Percentiles rank a stretch among this genome's conserved stretches.
Conservation (phyloP, 1,140 invertebrate species). For the Homalodisca vitripennis region DNA sequence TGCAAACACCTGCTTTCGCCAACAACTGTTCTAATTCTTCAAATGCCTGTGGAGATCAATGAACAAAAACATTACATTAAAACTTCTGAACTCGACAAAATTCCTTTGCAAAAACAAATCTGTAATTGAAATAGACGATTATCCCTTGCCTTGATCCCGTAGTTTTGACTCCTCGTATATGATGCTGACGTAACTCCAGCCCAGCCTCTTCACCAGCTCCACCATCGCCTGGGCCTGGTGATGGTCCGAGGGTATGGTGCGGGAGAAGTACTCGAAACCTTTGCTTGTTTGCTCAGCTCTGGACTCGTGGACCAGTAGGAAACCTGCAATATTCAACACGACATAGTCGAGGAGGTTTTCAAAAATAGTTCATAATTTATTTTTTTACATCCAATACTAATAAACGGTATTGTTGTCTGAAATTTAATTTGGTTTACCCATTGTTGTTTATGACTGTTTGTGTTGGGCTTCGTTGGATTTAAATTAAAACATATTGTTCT, state of each 20-base stretch:
- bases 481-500: too few species aligned
- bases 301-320: constrained; percentile 95
- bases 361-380: too few species aligned
- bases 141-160: constrained; percentile 83
- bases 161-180: constrained; percentile 96
- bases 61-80: neutral
- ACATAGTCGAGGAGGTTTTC: too few species aligned
- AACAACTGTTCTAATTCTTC: neutral
- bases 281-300: constrained; percentile 91
- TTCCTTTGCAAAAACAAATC: neutral
- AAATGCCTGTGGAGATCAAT: neutral
- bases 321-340: too few species aligned
- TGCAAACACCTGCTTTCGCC: neutral
- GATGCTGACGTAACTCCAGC: constrained; percentile 93
- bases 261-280: constrained; percentile 91
- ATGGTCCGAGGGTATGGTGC: constrained; percentile 93
- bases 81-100: constrained; percentile 60
- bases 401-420: too few species aligned
- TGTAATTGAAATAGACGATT: neutral
- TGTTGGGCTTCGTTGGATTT: too few species aligned
- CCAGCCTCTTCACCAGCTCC: constrained; percentile 79
- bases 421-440: too few species aligned
- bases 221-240: constrained; percentile 96
- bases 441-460: too few species aligned
- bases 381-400: too few species aligned